These are phyloP conservation scores for Microctenopoma steveboyesi DNA, from an alignment of 2,797 vertebrate genomes.

Conservation along the genomic window DNA sequence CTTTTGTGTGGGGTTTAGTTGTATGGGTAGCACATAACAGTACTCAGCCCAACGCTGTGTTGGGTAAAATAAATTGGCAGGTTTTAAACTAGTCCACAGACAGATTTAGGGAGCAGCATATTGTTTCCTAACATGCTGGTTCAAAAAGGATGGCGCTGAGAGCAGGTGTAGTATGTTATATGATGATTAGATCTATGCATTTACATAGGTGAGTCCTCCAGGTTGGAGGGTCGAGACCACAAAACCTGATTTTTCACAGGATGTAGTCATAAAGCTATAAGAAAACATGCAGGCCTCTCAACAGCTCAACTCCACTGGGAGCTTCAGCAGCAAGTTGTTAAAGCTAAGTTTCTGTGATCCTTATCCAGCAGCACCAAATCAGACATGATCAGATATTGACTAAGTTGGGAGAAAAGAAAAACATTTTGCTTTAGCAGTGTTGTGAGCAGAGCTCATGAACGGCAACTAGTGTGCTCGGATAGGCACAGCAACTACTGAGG, in stretches of 20 bases:
- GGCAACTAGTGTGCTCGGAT: slow-evolving; percentile 86
- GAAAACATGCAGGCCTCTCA: slow-evolving; percentile 63
- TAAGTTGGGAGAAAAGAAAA: slow-evolving; percentile 68
- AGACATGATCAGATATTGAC: slow-evolving; percentile 44
- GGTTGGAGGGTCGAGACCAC: slow-evolving; percentile 46
- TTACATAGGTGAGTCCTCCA: slow-evolving; percentile 60
- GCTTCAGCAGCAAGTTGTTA: slow-evolving; percentile 75
- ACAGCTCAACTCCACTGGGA: slow-evolving; percentile 60
- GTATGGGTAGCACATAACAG: slow-evolving; percentile 44
- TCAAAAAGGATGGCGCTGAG: slow-evolving; percentile 34
- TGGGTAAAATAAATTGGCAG: slow-evolving; percentile 45
- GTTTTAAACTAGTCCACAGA: slow-evolving; percentile 44
- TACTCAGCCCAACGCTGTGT: slow-evolving; percentile 28
- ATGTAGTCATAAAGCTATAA: slow-evolving; percentile 73
- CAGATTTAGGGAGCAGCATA: slow-evolving; percentile 41
- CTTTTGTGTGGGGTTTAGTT: slow-evolving; percentile 48
- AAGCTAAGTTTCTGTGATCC: slow-evolving; percentile 74
- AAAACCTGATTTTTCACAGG: slow-evolving; percentile 64
- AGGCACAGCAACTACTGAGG: slow-evolving; percentile 98
- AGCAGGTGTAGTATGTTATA: slow-evolving; percentile 34
- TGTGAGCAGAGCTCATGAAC: slow-evolving; percentile 87
- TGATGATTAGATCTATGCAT: slow-evolving; percentile 54
- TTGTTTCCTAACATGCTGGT: slow-evolving; percentile 53
- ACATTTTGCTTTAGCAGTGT: slow-evolving; percentile 90
- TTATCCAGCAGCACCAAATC: slow-evolving; percentile 66